Conservation (phyloP, 2,113 vertebrate species). For the Arothron firmamentum region DNA sequence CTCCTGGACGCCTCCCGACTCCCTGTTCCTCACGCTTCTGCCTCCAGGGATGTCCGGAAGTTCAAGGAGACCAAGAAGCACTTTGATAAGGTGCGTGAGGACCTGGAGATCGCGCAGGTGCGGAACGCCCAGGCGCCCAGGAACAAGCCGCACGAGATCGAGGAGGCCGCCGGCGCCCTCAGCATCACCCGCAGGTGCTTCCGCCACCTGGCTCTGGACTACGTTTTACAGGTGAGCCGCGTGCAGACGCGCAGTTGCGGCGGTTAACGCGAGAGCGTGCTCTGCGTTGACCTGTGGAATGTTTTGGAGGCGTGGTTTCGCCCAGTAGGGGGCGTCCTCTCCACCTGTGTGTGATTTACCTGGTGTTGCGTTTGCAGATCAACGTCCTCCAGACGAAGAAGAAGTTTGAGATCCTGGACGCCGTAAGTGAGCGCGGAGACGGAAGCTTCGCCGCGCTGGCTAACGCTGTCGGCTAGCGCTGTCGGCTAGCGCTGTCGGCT, state of each 20-base stretch:
- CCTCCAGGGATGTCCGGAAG: conserved; percentile 86
- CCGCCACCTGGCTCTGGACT: conserved; percentile 92
- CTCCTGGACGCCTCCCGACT: neutral
- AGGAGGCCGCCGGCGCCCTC: conserved; percentile 86
- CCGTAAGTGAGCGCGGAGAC: conserved; percentile 74
- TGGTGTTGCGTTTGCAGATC: conserved; percentile 74
- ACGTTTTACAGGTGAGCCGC: conserved; percentile 87
- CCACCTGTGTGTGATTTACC: too few species aligned
- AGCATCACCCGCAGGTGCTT: conserved; percentile 92
- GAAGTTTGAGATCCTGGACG: conserved; percentile 97
- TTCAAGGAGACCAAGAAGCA: conserved; percentile 99
- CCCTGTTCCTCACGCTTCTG: neutral
- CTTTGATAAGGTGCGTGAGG: conserved; percentile 90
- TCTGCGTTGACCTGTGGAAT: too few species aligned
- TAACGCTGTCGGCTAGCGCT: neutral
- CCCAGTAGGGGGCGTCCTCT: neutral
- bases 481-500: too few species aligned
- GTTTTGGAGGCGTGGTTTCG: too few species aligned
- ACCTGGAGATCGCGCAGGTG: conserved; percentile 93
- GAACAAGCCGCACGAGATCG: conserved; percentile 93
- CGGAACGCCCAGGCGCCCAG: conserved; percentile 93
- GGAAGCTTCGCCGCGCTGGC: too few species aligned
- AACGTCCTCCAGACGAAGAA: conserved; percentile 98
- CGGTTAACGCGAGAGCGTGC: too few species aligned
- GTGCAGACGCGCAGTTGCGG: too few species aligned